Conservation (phyloP, 2,797 vertebrate genomes). For the Sebastes minor region DNA sequence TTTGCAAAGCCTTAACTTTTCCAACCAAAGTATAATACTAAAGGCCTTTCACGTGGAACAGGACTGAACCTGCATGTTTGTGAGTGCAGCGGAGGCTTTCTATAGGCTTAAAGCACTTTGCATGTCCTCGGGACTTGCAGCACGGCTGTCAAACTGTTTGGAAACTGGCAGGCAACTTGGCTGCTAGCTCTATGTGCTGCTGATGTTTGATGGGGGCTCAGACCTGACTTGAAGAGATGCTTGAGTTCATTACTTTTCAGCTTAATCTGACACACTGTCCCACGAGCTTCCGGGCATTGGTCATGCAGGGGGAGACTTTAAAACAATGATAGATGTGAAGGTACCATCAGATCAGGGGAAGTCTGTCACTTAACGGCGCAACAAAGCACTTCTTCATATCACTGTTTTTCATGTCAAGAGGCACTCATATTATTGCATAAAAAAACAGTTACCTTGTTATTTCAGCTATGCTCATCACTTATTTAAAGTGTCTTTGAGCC, state of each 20-base stretch:
- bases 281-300: not conserved
- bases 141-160: slow-evolving; percentile 46
- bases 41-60: slow-evolving; percentile 26
- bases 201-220: slow-evolving; percentile 33
- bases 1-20: not conserved
- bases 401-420: slow-evolving; percentile 5
- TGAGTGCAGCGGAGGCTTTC: slow-evolving; percentile 27
- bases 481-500: not conserved
- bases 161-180: slow-evolving; percentile 35
- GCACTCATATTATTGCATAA: not conserved
- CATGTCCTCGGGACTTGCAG: slow-evolving; percentile 27
- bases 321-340: slow-evolving; percentile 17
- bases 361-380: not conserved
- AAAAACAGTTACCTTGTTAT: not conserved
- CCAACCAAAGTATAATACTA: not conserved
- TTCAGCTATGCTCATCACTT: not conserved
- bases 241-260: slow-evolving; percentile 43
- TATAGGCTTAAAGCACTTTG: slow-evolving; percentile 35
- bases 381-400: slow-evolving; percentile 13
- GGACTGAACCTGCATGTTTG: slow-evolving; percentile 61
- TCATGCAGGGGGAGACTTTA: not conserved
- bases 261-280: slow-evolving; percentile 33
- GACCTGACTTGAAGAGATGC: slow-evolving; percentile 35
- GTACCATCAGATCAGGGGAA: slow-evolving; percentile 5
- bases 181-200: slow-evolving; percentile 28